Conservation (phyloP, 2,113 vertebrate genomes). For the Sterna hirundo region DNA sequence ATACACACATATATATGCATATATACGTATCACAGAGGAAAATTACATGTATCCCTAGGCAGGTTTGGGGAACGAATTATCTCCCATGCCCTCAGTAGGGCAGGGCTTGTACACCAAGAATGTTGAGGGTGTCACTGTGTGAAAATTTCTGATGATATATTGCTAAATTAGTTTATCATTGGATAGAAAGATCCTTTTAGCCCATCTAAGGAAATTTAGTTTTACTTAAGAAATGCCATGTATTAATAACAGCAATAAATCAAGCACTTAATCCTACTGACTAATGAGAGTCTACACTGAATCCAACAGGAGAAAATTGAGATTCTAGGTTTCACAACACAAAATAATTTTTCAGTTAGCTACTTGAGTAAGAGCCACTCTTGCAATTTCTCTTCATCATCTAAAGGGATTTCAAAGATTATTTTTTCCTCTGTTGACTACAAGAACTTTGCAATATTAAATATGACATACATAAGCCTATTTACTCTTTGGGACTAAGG, state of each 20-base stretch:
- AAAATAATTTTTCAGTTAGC: not conserved
- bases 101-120: not conserved
- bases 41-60: not conserved
- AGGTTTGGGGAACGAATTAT: not conserved
- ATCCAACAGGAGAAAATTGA: not conserved
- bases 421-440: not conserved
- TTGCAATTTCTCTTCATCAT: not conserved
- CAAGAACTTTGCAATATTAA: not conserved
- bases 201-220: not conserved
- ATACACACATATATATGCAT: not conserved
- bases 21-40: not conserved
- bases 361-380: not conserved
- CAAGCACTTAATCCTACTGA: not conserved
- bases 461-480: not conserved
- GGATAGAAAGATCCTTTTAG: not conserved
- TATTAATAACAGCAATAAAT: not conserved
- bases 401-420: not conserved
- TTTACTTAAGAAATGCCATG: not conserved
- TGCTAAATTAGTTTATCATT: not conserved
- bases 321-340: not conserved
- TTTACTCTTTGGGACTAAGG: not conserved
- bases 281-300: not conserved
- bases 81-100: not conserved
- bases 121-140: not conserved
- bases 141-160: not conserved